Conservation (phyloP, 2,113 vertebrate genomes). For the Chascanopsetta lugubris region DNA sequence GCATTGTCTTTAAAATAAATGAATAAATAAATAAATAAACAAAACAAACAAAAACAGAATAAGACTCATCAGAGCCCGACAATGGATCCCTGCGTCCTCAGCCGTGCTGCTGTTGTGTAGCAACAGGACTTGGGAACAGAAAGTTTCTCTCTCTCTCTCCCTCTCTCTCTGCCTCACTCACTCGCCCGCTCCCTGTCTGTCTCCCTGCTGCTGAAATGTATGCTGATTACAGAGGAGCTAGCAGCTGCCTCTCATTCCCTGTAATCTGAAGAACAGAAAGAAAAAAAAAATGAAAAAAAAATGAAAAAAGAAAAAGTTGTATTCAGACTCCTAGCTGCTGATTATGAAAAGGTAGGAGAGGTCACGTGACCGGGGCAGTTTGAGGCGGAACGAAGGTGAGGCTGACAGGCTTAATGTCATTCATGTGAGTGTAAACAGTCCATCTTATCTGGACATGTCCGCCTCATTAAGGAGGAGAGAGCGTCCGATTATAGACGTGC, state of each 20-base stretch:
- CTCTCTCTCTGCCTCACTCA: constrained; percentile 9
- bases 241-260: constrained; percentile 62
- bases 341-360: constrained; percentile 28
- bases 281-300: constrained; percentile 8
- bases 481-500: too few species aligned
- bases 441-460: too few species aligned
- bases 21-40: too few species aligned
- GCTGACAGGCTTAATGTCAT: constrained; percentile 41
- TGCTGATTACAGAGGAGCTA: constrained; percentile 57
- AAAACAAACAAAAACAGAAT: too few species aligned
- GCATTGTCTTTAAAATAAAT: too few species aligned
- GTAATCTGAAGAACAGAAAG: constrained; percentile 34
- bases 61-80: too few species aligned
- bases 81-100: too few species aligned
- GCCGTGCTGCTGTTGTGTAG: constrained; percentile 5
- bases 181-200: too few species aligned
- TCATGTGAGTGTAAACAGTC: constrained; percentile 43
- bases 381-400: constrained; percentile 1
- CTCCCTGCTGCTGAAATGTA: constrained; percentile 41
- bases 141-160: neutral
- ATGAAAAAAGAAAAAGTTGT: constrained; percentile 2
- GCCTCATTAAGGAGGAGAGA: too few species aligned
- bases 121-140: constrained; percentile 7
- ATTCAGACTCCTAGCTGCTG: constrained; percentile 26
- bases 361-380: constrained; percentile 27